phyloP scores from a whole-genome alignment of 2,113 vertebrate species.

The Epinephelus cyanopodus region DNA sequence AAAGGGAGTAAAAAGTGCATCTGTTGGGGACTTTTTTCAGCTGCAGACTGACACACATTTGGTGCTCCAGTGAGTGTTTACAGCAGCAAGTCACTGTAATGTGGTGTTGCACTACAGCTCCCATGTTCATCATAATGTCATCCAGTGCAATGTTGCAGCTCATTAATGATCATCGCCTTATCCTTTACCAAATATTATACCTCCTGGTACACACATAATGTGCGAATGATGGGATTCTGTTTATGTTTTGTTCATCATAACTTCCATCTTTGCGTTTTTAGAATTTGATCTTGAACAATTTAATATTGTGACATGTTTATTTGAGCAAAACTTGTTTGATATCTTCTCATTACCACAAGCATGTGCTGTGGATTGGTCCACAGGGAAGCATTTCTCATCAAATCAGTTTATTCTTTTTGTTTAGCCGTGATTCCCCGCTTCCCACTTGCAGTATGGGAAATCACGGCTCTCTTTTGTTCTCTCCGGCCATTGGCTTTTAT shows the following conservation, averaged over 20 bases:
- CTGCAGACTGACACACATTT: background rate
- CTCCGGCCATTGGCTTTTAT: constrained; percentile 55
- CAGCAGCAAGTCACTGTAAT: no score
- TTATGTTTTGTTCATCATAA: background rate
- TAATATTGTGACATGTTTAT: constrained; percentile 16
- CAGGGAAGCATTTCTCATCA: constrained; percentile 29
- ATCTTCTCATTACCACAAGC: constrained; percentile 12
- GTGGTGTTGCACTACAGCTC: background rate
- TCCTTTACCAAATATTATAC: background rate
- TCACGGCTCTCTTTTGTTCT: constrained; percentile 15
- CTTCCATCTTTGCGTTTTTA: background rate
- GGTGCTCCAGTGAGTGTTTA: background rate
- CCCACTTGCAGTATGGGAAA: constrained; percentile 50
- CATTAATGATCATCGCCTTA: background rate
- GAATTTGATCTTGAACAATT: background rate
- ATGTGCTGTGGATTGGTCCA: constrained; percentile 2
- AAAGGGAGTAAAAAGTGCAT: background rate
- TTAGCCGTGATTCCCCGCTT: constrained; percentile 4
- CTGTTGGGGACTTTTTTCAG: background rate
- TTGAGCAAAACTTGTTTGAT: constrained; percentile 11
- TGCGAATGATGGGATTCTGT: background rate
- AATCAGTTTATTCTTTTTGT: constrained; percentile 12
- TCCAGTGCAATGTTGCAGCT: background rate
- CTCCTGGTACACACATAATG: background rate
- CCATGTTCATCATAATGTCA: background rate